phyloP scores from a whole-genome alignment of 2,113 vertebrate species.

The rabbit (Oryctolagus cuniculus) region mOryCun1.1 NC_091448.1:48973501-48974000 shows the following conservation, averaged over 20 bases:
- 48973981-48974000: constrained; percentile 99
- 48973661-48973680: constrained; percentile 85
- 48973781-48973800: constrained; percentile 89
- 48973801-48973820: constrained; percentile 88
- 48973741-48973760: constrained; percentile 88
- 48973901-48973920: constrained; percentile 99
- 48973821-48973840: constrained; percentile 87
- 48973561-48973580: constrained; percentile 75
- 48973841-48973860: constrained; percentile 86
- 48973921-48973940: constrained; percentile 99
- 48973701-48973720: constrained; percentile 86
- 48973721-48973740: constrained; percentile 86
- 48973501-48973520: constrained; percentile 80
- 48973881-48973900: constrained; percentile 98
- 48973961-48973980: constrained; percentile 99
- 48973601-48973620: background rate
- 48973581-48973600: constrained; percentile 54
- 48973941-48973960: constrained; percentile 98
- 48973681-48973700: constrained; percentile 87
- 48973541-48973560: constrained; percentile 82
- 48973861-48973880: constrained; percentile 92
- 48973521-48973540: constrained; percentile 81
- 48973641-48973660: constrained; percentile 79
- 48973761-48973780: constrained; percentile 83
- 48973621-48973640: constrained; percentile 70